Evolutionary conservation across 1,140 invertebrate genomes (phyloP).

Genomic region (Trichonephila clavata): DNA sequence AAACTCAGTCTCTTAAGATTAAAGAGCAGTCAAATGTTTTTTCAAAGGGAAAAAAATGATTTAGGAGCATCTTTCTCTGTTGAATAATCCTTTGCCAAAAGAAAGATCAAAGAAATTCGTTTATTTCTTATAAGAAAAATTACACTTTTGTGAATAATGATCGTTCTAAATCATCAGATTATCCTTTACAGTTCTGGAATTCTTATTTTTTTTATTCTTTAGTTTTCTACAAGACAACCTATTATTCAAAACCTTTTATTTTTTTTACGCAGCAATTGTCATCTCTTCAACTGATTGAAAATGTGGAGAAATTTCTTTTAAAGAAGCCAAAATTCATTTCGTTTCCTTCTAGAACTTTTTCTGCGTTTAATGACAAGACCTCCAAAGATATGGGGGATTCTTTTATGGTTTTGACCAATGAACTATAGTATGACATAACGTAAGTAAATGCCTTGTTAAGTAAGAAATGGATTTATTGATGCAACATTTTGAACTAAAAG

Average conservation of each 20-base stretch:
- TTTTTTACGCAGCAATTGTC: slow-evolving; percentile 23
- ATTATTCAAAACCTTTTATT: slow-evolving; percentile 56
- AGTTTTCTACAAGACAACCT: slow-evolving; percentile 2
- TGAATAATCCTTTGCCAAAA: slow-evolving; percentile 7
- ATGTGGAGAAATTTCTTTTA: neutral
- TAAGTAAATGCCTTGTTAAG: no score
- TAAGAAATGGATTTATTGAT: no score
- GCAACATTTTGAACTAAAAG: no score
- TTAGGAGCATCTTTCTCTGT: neutral
- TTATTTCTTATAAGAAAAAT: slow-evolving; percentile 46
- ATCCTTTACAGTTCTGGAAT: slow-evolving; percentile 29
- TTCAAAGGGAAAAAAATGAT: neutral
- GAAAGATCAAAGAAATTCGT: slow-evolving; percentile 8
- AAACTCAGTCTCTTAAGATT: neutral
- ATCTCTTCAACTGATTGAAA: slow-evolving; percentile 1
- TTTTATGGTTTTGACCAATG: neutral
- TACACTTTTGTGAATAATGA: slow-evolving; percentile 44
- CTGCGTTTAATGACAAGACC: slow-evolving; percentile 19
- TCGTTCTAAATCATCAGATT: slow-evolving; percentile 51
- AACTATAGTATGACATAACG: no score
- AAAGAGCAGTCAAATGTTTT: neutral
- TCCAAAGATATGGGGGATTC: neutral
- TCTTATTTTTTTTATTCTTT: neutral
- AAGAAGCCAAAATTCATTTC: slow-evolving; percentile 9
- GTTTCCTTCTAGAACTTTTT: neutral